Evolutionary conservation across 2,888 invertebrate species (phyloP).

Genomic region (Platycnemis pennipes): DNA sequence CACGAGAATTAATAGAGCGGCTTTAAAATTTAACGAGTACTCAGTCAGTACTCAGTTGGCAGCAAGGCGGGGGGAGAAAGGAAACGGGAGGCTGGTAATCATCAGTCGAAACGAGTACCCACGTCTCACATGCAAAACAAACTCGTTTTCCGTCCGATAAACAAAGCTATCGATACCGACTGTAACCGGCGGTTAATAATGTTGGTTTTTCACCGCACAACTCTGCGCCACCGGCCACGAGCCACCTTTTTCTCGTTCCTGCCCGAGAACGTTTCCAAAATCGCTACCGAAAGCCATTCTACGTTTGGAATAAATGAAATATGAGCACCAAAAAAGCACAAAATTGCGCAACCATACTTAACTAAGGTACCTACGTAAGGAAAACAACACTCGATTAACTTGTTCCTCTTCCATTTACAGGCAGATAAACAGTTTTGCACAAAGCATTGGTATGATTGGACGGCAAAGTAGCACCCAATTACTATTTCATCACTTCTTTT

Average conservation of each 20-base stretch:
- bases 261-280: not conserved
- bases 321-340: not conserved
- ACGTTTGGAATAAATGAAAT: not conserved
- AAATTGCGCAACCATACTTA: no score
- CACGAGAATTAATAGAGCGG: not conserved
- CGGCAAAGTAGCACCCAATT: no score
- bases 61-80: not conserved
- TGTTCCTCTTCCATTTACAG: no score
- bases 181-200: not conserved
- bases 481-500: no score
- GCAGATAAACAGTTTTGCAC: no score
- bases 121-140: constrained; percentile 3
- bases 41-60: no score
- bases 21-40: not conserved
- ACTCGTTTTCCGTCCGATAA: constrained; percentile 15
- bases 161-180: not conserved
- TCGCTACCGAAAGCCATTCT: not conserved
- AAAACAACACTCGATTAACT: no score
- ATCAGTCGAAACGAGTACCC: not conserved
- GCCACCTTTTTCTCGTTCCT: not conserved
- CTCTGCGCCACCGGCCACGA: not conserved
- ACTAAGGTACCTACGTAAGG: no score
- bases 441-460: no score
- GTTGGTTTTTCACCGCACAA: not conserved
- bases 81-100: not conserved